phyloP scores from a whole-genome alignment of 1,140 invertebrate species.

The Drosophila lowei region DNA sequence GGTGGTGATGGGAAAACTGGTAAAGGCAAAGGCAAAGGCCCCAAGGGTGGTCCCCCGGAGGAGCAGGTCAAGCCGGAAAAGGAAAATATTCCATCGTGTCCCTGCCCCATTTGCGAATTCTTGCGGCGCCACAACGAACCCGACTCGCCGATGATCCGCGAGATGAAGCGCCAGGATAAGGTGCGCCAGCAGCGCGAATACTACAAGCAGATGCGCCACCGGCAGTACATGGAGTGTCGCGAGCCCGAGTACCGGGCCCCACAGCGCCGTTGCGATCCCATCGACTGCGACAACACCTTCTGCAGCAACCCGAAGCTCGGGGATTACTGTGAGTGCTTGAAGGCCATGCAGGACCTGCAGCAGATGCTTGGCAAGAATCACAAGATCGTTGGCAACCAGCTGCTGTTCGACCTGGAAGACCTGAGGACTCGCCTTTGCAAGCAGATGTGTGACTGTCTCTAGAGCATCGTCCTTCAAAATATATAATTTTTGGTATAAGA shows the following conservation, averaged over 20 bases:
- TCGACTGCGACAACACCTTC: constrained; percentile 17
- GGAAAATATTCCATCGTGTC: constrained; percentile 6
- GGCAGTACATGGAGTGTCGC: constrained; percentile 6
- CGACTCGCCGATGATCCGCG: constrained; percentile 31
- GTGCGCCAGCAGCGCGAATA: constrained; percentile 23
- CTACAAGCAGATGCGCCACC: constrained; percentile 4
- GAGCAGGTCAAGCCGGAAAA: neutral
- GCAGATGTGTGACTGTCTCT: constrained; percentile 28
- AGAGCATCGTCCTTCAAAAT: too few species aligned
- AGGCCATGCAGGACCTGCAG: constrained; percentile 39
- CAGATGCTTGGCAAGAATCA: constrained; percentile 1
- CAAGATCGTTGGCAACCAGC: neutral
- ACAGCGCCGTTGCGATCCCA: constrained; percentile 20
- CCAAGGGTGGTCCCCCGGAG: neutral
- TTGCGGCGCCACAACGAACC: constrained; percentile 9
- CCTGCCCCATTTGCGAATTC: constrained; percentile 33
- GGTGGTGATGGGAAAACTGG: too few species aligned
- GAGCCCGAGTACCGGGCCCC: neutral
- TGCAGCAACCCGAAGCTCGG: constrained; percentile 15
- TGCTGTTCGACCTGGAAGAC: constrained; percentile 23
- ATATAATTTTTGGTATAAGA: too few species aligned
- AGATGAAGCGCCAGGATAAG: constrained; percentile 34
- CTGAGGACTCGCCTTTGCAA: constrained; percentile 18
- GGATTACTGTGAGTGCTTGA: constrained; percentile 32
- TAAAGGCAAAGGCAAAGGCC: too few species aligned